A percentile compares a stretch with the other conserved stretches of the same genome.
Evolutionary conservation across 1,140 invertebrate genomes (phyloP).

Genomic region (Drosophila mojavensis): DNA sequence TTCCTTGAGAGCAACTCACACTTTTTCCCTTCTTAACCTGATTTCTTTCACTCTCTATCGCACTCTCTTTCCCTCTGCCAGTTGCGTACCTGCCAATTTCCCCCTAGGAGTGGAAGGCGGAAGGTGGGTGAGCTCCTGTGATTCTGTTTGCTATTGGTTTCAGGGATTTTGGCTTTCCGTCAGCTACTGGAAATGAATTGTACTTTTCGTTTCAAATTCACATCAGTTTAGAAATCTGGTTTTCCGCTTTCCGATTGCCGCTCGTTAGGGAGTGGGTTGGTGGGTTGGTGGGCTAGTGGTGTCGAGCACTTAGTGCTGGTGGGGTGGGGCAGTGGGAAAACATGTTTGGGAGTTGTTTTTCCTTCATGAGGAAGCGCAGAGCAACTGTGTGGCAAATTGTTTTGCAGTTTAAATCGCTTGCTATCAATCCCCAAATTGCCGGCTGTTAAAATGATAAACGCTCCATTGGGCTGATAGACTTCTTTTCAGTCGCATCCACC

Average conservation of each 20-base stretch:
- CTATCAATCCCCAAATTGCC: conserved; percentile 58
- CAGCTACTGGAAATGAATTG: conserved; percentile 30
- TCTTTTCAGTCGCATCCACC: conserved; percentile 13
- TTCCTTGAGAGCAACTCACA: not conserved
- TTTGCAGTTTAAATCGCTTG: conserved; percentile 42
- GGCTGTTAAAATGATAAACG: conserved; percentile 53
- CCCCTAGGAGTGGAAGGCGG: not conserved
- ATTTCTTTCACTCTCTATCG: not conserved
- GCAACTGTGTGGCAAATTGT: conserved; percentile 31
- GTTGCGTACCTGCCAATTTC: conserved; percentile 25
- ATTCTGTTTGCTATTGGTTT: conserved; percentile 1
- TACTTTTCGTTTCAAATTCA: conserved; percentile 49
- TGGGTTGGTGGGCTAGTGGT: not conserved
- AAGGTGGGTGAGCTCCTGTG: not conserved
- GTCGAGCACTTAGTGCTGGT: not conserved
- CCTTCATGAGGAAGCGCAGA: not conserved
- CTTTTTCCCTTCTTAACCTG: not conserved
- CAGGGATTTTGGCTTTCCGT: conserved; percentile 1
- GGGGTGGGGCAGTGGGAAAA: not conserved
- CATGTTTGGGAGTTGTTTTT: conserved; percentile 30
- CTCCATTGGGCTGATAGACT: conserved; percentile 29
- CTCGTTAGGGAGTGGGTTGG: not conserved
- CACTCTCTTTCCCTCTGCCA: conserved; percentile 1
- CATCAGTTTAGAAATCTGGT: conserved; percentile 60
- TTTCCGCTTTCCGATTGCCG: conserved; percentile 25